Evolutionary conservation across 2,113 vertebrate species (phyloP).

Genomic region (Pungitius pungitius): DNA sequence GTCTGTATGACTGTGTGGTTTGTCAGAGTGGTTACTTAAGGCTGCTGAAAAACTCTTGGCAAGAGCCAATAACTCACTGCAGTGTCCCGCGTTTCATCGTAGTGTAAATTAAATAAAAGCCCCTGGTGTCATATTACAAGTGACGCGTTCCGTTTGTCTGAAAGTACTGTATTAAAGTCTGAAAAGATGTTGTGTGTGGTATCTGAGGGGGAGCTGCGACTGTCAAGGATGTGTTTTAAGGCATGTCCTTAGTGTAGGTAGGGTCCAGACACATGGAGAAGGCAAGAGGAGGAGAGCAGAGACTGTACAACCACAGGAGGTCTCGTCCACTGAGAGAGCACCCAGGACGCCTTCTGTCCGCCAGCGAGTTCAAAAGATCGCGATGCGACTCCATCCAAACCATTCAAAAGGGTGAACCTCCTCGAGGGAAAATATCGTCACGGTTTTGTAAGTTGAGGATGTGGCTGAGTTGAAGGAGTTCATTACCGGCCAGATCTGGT

Average conservation of each 20-base stretch:
- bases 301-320: conserved; percentile 37
- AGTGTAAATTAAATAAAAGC: conserved; percentile 47
- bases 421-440: conserved; percentile 12
- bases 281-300: conserved; percentile 50
- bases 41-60: conserved; percentile 53
- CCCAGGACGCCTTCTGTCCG: conserved; percentile 24
- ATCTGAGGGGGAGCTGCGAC: conserved; percentile 39
- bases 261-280: conserved; percentile 68
- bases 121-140: conserved; percentile 47
- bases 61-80: conserved; percentile 49
- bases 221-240: conserved; percentile 63
- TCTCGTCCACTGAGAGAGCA: conserved; percentile 41
- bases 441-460: neutral
- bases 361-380: conserved; percentile 21
- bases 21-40: conserved; percentile 50
- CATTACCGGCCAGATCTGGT: conserved; percentile 16
- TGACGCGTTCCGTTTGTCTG: conserved; percentile 50
- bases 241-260: conserved; percentile 64
- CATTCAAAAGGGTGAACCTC: conserved; percentile 20
- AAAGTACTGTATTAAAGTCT: conserved; percentile 38
- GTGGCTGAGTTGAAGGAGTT: conserved; percentile 30
- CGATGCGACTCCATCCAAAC: conserved; percentile 23
- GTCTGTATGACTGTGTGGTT: conserved; percentile 28
- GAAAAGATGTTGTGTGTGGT: conserved; percentile 19
- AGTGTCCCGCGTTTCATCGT: conserved; percentile 37